Conservation (phyloP, 2,113 vertebrate species). For the Microtus montanus region DNA sequence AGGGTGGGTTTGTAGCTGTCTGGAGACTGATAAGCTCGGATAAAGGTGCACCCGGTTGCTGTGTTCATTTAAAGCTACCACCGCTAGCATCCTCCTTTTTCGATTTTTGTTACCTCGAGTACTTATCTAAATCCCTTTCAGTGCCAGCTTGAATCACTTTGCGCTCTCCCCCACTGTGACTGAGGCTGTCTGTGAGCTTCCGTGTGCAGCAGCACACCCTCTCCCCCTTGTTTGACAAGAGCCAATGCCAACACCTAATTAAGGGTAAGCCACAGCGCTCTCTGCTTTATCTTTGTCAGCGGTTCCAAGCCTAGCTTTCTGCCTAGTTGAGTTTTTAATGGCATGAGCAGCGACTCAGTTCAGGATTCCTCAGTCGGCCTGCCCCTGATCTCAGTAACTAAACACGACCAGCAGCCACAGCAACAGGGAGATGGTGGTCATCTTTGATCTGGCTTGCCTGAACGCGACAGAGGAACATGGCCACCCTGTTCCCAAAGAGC, state of each 20-base stretch:
- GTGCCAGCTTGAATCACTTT: slow-evolving; percentile 87
- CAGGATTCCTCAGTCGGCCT: slow-evolving; percentile 67
- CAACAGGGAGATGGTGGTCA: slow-evolving; percentile 39
- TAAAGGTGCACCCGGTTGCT: slow-evolving; percentile 86
- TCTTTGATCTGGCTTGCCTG: not conserved
- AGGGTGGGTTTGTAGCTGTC: slow-evolving; percentile 86
- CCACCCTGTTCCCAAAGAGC: not conserved
- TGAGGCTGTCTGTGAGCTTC: slow-evolving; percentile 83
- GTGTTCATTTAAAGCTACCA: slow-evolving; percentile 87
- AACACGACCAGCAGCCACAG: slow-evolving; percentile 22
- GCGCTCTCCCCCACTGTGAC: slow-evolving; percentile 85
- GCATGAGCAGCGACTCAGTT: slow-evolving; percentile 81
- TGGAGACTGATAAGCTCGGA: slow-evolving; percentile 88
- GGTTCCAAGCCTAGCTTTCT: slow-evolving; percentile 85
- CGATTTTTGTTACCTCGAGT: slow-evolving; percentile 88
- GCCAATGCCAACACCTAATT: slow-evolving; percentile 88
- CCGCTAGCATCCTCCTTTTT: slow-evolving; percentile 85
- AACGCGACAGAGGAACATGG: not conserved
- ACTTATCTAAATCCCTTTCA: slow-evolving; percentile 90
- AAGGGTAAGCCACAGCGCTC: slow-evolving; percentile 85
- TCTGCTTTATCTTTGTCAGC: slow-evolving; percentile 84
- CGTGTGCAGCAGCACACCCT: slow-evolving; percentile 76
- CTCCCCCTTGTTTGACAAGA: slow-evolving; percentile 86
- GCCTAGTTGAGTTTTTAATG: slow-evolving; percentile 87
- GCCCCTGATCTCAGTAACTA: slow-evolving; percentile 36